Evolutionary conservation across 2,113 vertebrate genomes (phyloP), one percentile per base, ranked within the genome.

Genomic region (Vulpes vulpes): DNA sequence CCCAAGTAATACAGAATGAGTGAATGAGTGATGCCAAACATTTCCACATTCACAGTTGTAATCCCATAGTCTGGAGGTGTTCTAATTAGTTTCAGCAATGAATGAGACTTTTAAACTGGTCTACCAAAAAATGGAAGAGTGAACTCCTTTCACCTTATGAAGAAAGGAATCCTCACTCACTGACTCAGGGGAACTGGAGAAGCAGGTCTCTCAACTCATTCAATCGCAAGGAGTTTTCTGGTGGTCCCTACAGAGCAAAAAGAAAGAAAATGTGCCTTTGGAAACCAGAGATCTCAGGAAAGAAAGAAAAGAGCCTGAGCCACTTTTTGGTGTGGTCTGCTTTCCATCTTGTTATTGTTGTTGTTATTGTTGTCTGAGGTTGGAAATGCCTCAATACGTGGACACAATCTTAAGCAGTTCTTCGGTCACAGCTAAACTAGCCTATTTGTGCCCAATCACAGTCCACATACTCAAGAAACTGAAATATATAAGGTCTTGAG

Each of bases 201-300:
- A 96, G 96, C 60, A 8, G 60, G 94, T 97, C 62, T 76, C 62
- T 79, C 71, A 16, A 32, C 92, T 84, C 86, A 84, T 25, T 95
- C 55, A n/a, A 1, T 62, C 82, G 82, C 65, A 23, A 80, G 83
- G 91, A 94, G 94, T 94, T 96, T 96, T 94, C 92, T 93, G 62
- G 32, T 85, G 76, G 74, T 76, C 78, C 38, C 84, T 80, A 10
- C 73, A 35, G 92, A 83, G 78, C 86, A 43, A 60, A 94, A 91
- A 92, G n/a, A 59, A 93, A 95, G 64, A 80, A 96, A 95, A 43
- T 62, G 59, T 71, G 62, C n/a, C 43, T 93, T 93, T 92, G 81
- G 89, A 96, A 92, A 96, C 10, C 32, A 96, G 73, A 83, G 32
- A 43, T 67, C 80, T 43, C 51, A 81, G 49, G 38, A 79, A 89